A percentile compares a stretch with the other conserved stretches of the same genome.
phyloP scores from a whole-genome alignment of 1,140 invertebrate genomes.

The Caenorhabditis inopinata region DNA sequence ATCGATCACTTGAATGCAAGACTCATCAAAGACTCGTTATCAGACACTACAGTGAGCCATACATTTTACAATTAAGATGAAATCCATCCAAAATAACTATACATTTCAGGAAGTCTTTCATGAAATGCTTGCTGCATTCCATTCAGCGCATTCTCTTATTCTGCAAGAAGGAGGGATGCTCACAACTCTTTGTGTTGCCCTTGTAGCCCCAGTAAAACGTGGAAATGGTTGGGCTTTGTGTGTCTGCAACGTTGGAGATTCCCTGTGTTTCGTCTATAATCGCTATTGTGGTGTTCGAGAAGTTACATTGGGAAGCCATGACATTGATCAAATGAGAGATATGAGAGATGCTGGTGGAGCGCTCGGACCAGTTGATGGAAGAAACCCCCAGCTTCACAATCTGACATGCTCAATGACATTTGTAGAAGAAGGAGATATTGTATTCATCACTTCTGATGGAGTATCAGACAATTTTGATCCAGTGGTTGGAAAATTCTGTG shows the following conservation, averaged over 20 bases:
- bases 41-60: slow-evolving; percentile 4
- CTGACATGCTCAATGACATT: slow-evolving; percentile 85
- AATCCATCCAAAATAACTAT: too few relatives aligned
- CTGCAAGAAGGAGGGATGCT: slow-evolving; percentile 81
- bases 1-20: slow-evolving; percentile 73
- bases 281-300: slow-evolving; percentile 76
- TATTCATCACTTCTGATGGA: slow-evolving; percentile 87
- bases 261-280: slow-evolving; percentile 83
- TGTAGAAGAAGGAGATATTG: slow-evolving; percentile 79
- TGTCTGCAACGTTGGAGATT: slow-evolving; percentile 87
- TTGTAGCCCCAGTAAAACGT: slow-evolving; percentile 59
- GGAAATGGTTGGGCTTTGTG: slow-evolving; percentile 77
- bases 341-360: slow-evolving; percentile 88
- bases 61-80: too few relatives aligned
- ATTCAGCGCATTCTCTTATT: slow-evolving; percentile 83
- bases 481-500: slow-evolving; percentile 87
- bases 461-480: slow-evolving; percentile 91
- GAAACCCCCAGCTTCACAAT: slow-evolving; percentile 84
- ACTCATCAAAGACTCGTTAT: slow-evolving; percentile 67
- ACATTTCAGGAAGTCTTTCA: slow-evolving; percentile 79
- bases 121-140: slow-evolving; percentile 78
- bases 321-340: slow-evolving; percentile 82
- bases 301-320: slow-evolving; percentile 78
- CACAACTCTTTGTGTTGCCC: slow-evolving; percentile 81
- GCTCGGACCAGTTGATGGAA: slow-evolving; percentile 82